Base-by-base conservation (phyloP, 2,113 vertebrate species). In the Amblyopsis rosae region DNA sequence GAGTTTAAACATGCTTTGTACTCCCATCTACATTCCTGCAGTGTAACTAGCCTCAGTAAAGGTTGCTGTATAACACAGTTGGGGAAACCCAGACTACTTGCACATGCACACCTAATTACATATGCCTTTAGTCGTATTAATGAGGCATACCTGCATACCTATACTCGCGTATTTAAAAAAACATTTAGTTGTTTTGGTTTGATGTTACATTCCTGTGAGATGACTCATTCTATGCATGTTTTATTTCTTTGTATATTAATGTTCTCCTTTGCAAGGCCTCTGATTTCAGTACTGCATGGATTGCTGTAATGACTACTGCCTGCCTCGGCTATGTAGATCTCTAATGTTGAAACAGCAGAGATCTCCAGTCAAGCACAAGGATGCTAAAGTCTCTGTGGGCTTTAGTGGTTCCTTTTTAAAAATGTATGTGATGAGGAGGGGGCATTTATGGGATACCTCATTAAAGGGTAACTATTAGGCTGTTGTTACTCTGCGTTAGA, bases 1-100 rank as follows among this genome's bases (percentile, higher is more conserved):
- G n/a, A 76, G 90, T 91, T 82, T 54, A 59, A 83, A 91, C 92
- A 89, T 65, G 91, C 69, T 80, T 75, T 10, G 62, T 80, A 35
- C 73, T 67, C 60, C 12, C 2, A 49, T 62, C 64, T 68, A 65
- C 91, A 92, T 93, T 92, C 90, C 86, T 83, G 48, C 75, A 46
- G 66, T 59, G 9, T 90, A 83, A 85, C 73, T 82, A 26, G 26
- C 65, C 69, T 72, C 76, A 45, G 57, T 51, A 41, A 41, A 41
- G 35, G 35, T 5, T 41, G 35, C 35, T 67, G 78, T 78, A 68
- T 75, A 81, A 70, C 67, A 67, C 54, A 88, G 81, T 70, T 41
- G 16, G 35, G 26, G 72, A 77, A 79, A 70, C 65, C 66, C 58
- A 62, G 70, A 64, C 1, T 8, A n/a, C 32, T 45, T 26, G 45